Evolutionary conservation across 2,113 vertebrate species (phyloP).

Genomic region (Casuarius casuarius): DNA sequence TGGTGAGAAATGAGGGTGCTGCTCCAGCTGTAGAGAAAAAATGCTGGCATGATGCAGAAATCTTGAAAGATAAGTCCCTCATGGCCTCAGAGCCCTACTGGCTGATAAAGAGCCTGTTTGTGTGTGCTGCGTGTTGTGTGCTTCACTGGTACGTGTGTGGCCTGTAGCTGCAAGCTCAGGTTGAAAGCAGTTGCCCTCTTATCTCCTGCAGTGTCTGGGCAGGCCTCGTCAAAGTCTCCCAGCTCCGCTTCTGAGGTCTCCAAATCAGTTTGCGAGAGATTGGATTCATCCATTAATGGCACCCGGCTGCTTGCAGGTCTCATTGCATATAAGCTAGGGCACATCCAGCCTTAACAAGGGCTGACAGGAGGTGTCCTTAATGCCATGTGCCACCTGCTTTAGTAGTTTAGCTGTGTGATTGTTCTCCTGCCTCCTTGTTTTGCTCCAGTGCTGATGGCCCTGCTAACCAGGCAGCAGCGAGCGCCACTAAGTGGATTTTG

Average conservation of each 20-base stretch:
- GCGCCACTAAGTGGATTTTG: background rate
- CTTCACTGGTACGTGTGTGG: accelerated
- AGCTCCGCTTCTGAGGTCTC: background rate
- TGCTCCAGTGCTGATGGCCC: background rate
- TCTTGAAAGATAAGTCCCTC: background rate
- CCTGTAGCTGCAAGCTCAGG: background rate
- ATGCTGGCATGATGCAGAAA: background rate
- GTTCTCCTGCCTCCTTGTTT: background rate
- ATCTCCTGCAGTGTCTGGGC: background rate
- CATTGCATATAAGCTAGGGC: background rate
- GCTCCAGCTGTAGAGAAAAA: background rate
- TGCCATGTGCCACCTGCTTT: background rate
- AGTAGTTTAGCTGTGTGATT: background rate
- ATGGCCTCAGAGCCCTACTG: background rate
- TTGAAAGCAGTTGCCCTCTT: background rate
- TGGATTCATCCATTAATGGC: background rate
- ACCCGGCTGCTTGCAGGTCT: background rate
- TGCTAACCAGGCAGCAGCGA: background rate
- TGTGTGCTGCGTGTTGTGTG: background rate
- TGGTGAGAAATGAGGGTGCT: background rate
- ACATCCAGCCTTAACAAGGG: background rate
- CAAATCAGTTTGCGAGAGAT: background rate
- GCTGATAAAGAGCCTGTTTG: background rate
- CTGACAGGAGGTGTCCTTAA: background rate
- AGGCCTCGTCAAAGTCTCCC: background rate